phyloP scores from a whole-genome alignment of 2,113 vertebrate species.

The Misgurnus anguillicaudatus region DNA sequence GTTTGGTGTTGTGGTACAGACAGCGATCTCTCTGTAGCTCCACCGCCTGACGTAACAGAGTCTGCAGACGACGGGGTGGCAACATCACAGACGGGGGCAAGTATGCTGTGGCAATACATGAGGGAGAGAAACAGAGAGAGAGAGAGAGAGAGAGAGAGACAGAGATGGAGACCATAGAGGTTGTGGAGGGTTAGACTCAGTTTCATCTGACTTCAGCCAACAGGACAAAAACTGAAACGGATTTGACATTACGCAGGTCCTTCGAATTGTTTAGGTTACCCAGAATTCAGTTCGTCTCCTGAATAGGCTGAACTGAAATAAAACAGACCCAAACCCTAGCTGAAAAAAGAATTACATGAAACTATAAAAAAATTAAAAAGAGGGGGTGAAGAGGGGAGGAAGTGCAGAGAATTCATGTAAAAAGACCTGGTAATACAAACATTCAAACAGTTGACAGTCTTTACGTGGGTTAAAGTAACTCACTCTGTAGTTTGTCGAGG shows the following conservation, averaged over 20 bases:
- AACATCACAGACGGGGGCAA: constrained; percentile 97
- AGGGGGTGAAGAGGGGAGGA: constrained; percentile 6
- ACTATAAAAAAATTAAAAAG: constrained; percentile 46
- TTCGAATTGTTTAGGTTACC: neutral
- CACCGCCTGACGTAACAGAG: constrained; percentile 91
- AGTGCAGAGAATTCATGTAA: constrained; percentile 9
- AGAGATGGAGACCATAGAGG: constrained; percentile 37
- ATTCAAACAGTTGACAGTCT: too few species aligned
- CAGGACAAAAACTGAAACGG: constrained; percentile 44
- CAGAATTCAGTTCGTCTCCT: constrained; percentile 46
- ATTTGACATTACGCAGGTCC: neutral
- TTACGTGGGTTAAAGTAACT: constrained; percentile 63
- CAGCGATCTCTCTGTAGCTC: constrained; percentile 95
- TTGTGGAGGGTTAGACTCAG: constrained; percentile 36
- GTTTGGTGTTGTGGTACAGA: constrained; percentile 95
- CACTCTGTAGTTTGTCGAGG: constrained; percentile 96
- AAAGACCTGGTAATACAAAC: neutral
- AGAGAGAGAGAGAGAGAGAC: constrained; percentile 32
- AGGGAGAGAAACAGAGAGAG: constrained; percentile 22
- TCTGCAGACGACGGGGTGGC: constrained; percentile 92
- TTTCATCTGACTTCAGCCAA: constrained; percentile 50
- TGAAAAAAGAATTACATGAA: constrained; percentile 53
- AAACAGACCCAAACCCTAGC: constrained; percentile 49
- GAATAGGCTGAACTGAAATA: constrained; percentile 44
- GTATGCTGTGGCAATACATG: constrained; percentile 76